Conservation (phyloP, 2,113 vertebrate genomes). For the Gadus chalcogrammus region DNA sequence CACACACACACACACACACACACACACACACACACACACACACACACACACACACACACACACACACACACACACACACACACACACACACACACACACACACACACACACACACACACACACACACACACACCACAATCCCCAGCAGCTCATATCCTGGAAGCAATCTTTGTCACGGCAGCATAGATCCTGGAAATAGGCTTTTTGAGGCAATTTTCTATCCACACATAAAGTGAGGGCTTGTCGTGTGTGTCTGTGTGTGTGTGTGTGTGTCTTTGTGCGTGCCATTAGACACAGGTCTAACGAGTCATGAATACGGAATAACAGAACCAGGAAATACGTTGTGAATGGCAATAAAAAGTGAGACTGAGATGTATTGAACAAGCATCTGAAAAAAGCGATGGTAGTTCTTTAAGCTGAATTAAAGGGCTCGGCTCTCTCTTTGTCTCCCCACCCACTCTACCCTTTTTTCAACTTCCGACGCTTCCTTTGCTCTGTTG, state of each 20-base stretch:
- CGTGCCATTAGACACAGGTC: neutral
- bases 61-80: neutral
- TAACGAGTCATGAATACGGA: slow-evolving; percentile 12
- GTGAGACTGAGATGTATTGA: neutral
- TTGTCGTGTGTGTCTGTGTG: slow-evolving; percentile 12
- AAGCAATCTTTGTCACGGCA: slow-evolving; percentile 20
- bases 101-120: neutral
- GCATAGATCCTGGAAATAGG: neutral
- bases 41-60: neutral
- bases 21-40: neutral
- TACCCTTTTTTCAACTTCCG: neutral
- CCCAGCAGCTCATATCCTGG: neutral
- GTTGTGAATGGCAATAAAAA: neutral
- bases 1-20: neutral
- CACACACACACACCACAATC: neutral
- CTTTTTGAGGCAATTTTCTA: slow-evolving; percentile 6
- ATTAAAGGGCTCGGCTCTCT: neutral
- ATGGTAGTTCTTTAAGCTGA: neutral
- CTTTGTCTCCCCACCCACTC: neutral
- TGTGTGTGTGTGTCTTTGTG: neutral
- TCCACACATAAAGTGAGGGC: neutral
- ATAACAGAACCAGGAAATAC: neutral
- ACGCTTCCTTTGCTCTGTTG: slow-evolving; percentile 53
- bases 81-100: neutral
- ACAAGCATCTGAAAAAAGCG: neutral